Percentiles rank a stretch among this genome's conserved stretches.
Conservation (phyloP, 2,113 vertebrate genomes). For the Echinops telfairi region DNA sequence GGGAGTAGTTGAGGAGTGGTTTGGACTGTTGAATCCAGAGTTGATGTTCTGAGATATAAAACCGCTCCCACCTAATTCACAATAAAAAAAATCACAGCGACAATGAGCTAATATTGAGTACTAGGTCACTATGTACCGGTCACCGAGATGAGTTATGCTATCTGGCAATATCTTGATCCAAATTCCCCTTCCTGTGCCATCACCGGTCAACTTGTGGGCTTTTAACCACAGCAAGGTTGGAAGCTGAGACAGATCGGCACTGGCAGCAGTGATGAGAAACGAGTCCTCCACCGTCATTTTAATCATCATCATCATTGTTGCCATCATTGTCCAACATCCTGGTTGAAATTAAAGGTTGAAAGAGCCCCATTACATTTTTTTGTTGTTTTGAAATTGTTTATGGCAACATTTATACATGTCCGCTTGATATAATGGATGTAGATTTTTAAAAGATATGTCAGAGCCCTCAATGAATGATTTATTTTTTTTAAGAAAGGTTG, state of each 20-base stretch:
- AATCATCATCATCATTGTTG: too few relatives aligned
- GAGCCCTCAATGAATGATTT: too few relatives aligned
- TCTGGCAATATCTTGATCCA: not conserved
- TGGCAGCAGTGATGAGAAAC: not conserved
- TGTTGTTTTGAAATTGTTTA: too few relatives aligned
- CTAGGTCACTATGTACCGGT: not conserved
- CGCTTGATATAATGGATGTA: too few relatives aligned
- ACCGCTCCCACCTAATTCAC: too few relatives aligned
- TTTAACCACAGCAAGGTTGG: not conserved
- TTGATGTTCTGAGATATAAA: too few relatives aligned
- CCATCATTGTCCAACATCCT: fast-evolving
- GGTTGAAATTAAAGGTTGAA: not conserved
- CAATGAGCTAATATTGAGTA: not conserved
- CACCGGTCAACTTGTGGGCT: not conserved
- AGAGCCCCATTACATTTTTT: too few relatives aligned
- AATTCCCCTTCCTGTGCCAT: not conserved
- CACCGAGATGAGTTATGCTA: not conserved
- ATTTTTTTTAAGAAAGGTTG: too few relatives aligned
- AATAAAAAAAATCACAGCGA: not conserved
- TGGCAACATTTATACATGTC: too few relatives aligned
- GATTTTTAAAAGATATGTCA: too few relatives aligned
- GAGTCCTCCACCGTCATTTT: not conserved
- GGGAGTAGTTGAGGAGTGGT: too few relatives aligned
- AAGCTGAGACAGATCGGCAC: not conserved
- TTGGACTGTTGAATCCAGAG: too few relatives aligned